These are phyloP conservation scores for Yponomeuta evonymella DNA, from an alignment of 2,888 invertebrate species.

Conservation along the genomic window DNA sequence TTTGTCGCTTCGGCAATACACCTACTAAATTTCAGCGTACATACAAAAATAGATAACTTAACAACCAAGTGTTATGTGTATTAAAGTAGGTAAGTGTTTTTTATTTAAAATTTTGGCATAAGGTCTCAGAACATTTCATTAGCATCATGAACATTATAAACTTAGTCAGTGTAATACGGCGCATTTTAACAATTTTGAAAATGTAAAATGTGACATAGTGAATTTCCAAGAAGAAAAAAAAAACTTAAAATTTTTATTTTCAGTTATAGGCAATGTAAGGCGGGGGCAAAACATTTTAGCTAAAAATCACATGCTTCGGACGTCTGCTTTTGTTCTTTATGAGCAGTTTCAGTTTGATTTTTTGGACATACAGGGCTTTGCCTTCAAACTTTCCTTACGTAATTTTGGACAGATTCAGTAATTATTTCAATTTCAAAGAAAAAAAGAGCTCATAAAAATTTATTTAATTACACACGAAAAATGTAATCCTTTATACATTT, in stretches of 20 bases:
- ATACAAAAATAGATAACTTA: no score
- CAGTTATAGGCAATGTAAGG: background rate
- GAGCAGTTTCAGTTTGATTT: constrained; percentile 7
- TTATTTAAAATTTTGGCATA: background rate
- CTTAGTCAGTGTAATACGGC: background rate
- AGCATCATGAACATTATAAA: background rate
- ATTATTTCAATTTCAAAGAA: background rate
- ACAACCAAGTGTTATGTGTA: no score
- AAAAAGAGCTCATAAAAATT: background rate
- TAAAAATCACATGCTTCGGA: constrained; percentile 7
- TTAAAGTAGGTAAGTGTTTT: no score
- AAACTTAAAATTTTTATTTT: background rate
- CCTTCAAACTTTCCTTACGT: constrained; percentile 6
- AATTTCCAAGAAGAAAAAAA: background rate
- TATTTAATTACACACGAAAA: background rate
- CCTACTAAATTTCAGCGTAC: no score
- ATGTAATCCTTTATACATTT: no score
- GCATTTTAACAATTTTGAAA: background rate
- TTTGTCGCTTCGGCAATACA: no score
- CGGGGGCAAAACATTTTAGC: constrained; percentile 6
- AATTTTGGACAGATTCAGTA: background rate
- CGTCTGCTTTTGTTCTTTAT: constrained; percentile 2
- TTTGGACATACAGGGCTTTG: background rate
- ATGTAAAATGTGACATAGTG: constrained; percentile 35
- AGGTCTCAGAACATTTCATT: background rate